Evolutionary conservation across 1,140 invertebrate genomes (phyloP), one percentile per base, ranked within the genome.

Genomic region (Drosophila sechellia): DNA sequence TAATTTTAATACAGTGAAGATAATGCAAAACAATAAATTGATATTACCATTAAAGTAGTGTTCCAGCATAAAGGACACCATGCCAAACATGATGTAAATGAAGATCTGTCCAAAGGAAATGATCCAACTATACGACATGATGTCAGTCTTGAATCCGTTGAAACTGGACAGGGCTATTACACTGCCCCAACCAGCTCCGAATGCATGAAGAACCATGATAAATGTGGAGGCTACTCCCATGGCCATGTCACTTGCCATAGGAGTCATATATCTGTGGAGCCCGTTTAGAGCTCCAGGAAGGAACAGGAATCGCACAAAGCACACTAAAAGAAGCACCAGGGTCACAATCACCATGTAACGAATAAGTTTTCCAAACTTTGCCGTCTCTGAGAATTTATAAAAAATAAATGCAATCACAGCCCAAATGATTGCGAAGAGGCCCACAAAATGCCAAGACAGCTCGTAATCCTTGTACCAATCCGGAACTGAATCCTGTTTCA

Each of bases 131-230:
- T 81, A 77, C 31, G 35, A 53, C 77, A 87, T 92, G 5, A 92
- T 81, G 46, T 98, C 96, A 77, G 98, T 98, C 77, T 96, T 94
- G 83, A 98, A 98, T 57, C 94, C 94, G 91, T 98, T 98, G 83
- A 97, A 98, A 91, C 97, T 98, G 12, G 97, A 96, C 93, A 98
- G 96, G 37, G 97, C 96, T 5, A 98, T 94, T 79, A 97, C 98
- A 91, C 97, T 98, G 97, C 96, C 1, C 97, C 98, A 1, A 4
- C 97, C 97, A 11, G 97, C 96, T 1, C 97, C 98, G 1, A 98
- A 95, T 0, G 97, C 71, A 6, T 83, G 76, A 1, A 90, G 34
- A 0, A 85, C 75, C 45, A 84, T 64, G 0, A 86, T 3, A 1
- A 69, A 50, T 20, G 77, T 76, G 0, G 48, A 25, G 5, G 34